phyloP scores from a whole-genome alignment of 2,797 vertebrate species.

The Melanotaenia boesemani region DNA sequence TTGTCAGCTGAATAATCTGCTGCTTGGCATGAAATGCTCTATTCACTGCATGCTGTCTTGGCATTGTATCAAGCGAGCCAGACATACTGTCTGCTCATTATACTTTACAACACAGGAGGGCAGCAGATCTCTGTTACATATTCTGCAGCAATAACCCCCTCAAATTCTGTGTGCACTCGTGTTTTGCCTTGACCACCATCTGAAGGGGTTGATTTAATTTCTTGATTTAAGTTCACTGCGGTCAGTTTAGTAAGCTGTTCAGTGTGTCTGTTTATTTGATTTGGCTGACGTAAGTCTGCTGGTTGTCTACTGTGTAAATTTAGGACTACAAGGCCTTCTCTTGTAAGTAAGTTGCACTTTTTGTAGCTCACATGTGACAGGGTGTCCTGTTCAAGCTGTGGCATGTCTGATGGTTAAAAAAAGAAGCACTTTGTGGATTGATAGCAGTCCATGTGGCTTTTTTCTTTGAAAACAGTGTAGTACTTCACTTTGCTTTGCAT shows the following conservation, averaged over 20 bases:
- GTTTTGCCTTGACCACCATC: slow-evolving; percentile 39
- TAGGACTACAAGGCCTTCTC: slow-evolving; percentile 27
- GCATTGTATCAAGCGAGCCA: neutral
- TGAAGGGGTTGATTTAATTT: slow-evolving; percentile 57
- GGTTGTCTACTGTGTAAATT: slow-evolving; percentile 47
- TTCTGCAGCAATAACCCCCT: neutral
- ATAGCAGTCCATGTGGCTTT: slow-evolving; percentile 17
- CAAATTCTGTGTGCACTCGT: slow-evolving; percentile 18
- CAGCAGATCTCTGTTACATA: slow-evolving; percentile 68
- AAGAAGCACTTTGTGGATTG: slow-evolving; percentile 18
- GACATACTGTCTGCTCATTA: slow-evolving; percentile 8
- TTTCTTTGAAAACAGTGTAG: slow-evolving; percentile 22
- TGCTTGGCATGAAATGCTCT: slow-evolving; percentile 1
- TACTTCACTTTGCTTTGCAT: slow-evolving; percentile 44
- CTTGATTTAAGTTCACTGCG: slow-evolving; percentile 47
- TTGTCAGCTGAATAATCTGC: neutral
- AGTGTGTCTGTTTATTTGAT: slow-evolving; percentile 41
- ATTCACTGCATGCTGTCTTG: neutral
- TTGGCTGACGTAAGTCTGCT: slow-evolving; percentile 39
- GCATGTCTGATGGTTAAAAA: slow-evolving; percentile 43
- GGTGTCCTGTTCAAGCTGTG: slow-evolving; percentile 32
- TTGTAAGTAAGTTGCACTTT: slow-evolving; percentile 28
- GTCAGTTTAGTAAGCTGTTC: slow-evolving; percentile 37
- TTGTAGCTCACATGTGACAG: slow-evolving; percentile 45
- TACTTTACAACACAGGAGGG: slow-evolving; percentile 61